These are phyloP conservation scores for Micrasema longulum DNA, from an alignment of 1,140 invertebrate genomes.

Conservation along the genomic window DNA sequence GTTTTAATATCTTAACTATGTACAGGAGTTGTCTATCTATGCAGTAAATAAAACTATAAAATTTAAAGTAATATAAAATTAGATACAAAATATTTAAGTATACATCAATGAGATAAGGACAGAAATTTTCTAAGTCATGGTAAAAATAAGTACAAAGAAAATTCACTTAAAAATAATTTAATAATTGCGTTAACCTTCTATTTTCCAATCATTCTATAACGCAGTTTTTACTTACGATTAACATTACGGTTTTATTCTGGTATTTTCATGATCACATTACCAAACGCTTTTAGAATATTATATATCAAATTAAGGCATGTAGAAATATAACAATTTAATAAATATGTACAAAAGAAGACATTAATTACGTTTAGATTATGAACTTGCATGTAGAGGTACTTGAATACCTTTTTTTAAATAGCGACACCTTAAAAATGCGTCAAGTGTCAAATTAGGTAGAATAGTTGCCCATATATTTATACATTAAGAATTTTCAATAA, in stretches of 20 bases:
- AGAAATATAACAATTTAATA: conserved; percentile 3
- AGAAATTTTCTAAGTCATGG: conserved; percentile 35
- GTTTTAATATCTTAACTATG: conserved; percentile 44
- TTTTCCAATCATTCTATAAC: neutral
- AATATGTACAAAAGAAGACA: conserved; percentile 13
- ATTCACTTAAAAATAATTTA: neutral
- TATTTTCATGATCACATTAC: conserved; percentile 9
- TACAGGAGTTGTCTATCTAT: conserved; percentile 54
- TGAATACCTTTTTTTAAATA: too few species aligned
- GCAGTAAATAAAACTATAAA: conserved; percentile 46
- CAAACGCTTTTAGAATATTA: conserved; percentile 16
- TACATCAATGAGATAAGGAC: conserved; percentile 28
- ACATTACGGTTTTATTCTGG: conserved; percentile 9
- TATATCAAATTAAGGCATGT: conserved; percentile 1
- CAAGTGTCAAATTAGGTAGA: too few species aligned
- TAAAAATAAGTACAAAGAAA: conserved; percentile 31
- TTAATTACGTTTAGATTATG: too few species aligned
- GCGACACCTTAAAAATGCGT: too few species aligned
- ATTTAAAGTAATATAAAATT: conserved; percentile 13
- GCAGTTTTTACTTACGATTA: neutral
- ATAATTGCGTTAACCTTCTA: too few species aligned
- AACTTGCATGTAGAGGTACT: too few species aligned
- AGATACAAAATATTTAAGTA: conserved; percentile 34
- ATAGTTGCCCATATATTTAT: too few species aligned
- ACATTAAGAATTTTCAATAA: too few species aligned